Evolutionary conservation across 53 echinoderm and acorn worm genomes (phyloP), one percentile per base, ranked within the genome.

Genomic region (Holothuria leucospilota): DNA sequence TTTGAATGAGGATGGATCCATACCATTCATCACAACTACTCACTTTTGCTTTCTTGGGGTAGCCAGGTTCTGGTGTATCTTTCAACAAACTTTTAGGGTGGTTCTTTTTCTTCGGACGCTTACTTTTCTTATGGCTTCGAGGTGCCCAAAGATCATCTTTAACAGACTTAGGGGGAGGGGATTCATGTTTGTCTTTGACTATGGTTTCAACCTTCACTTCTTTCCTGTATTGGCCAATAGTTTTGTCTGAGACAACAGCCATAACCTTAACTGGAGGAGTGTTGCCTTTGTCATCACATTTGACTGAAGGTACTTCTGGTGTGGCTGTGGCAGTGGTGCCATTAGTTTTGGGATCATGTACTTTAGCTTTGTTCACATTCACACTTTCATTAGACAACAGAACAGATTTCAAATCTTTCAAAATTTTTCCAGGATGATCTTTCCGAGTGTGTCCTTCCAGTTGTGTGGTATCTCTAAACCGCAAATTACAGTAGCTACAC

Each of bases 1-100:
- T 96, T 25, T 68, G 77, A 28, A 83, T 87, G 28, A 93, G 73
- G 40, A 90, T 87, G 64, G 42, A 82, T 27, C 58, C 84, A 66
- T 83, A 79, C 39, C 60, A 82, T 18, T 87, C 92, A 92, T 85
- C 92, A 82, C 69, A 72, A 67, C 38, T 82, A 63, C 62, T 94
- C 71, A 84, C 71, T 82, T 73, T 87, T 42, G 23, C 59, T 61
- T 58, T 89, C 53, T 86, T 86, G 53, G 90, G 78, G 34, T 16
- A 53, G 28, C 80, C 80, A 59, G 80, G 80, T 62, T 80, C 59
- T 39, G 59, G 4, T 28, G 28, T 38, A 29, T 80, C 80, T 59
- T 38, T 80, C 7, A 80, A 38, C 25, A 80, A 59, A 61, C 59
- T 59, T 30, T 80, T 80, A 29, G 80, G 60, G 56, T 30, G 29